A percentile compares a stretch with the other conserved stretches of the same genome.
phyloP scores from a whole-genome alignment of 2,888 invertebrate genomes.

The Acleris emargana region DNA sequence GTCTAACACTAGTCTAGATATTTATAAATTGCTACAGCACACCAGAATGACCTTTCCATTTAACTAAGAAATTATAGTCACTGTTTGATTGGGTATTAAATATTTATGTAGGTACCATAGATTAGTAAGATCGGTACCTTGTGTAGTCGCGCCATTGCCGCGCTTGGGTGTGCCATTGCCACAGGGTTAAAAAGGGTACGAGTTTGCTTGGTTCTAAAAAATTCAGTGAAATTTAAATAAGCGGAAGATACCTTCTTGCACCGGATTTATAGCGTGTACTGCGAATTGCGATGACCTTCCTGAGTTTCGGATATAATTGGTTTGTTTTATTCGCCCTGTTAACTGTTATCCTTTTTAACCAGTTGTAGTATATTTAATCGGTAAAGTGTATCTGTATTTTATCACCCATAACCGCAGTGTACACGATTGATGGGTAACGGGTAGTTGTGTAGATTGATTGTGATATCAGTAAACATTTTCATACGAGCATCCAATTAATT shows the following conservation, averaged over 20 bases:
- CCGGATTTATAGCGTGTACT: background rate
- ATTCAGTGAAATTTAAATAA: background rate
- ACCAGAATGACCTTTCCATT: slow-evolving; percentile 64
- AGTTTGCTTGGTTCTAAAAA: background rate
- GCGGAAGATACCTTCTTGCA: too few species aligned
- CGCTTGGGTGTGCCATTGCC: slow-evolving; percentile 59
- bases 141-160: slow-evolving; percentile 40
- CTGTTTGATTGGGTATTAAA: slow-evolving; percentile 56
- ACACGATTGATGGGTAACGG: slow-evolving; percentile 74
- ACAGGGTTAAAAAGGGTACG: slow-evolving; percentile 7
- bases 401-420: slow-evolving; percentile 72
- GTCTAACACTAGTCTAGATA: slow-evolving; percentile 58
- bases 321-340: background rate
- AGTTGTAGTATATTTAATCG: slow-evolving; percentile 41
- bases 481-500: slow-evolving; percentile 76
- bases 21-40: slow-evolving; percentile 65
- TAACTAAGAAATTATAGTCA: slow-evolving; percentile 56
- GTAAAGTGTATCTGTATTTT: slow-evolving; percentile 60
- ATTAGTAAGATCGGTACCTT: slow-evolving; percentile 35
- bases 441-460: slow-evolving; percentile 83
- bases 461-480: slow-evolving; percentile 84
- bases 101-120: slow-evolving; percentile 37
- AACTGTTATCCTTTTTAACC: slow-evolving; percentile 10
- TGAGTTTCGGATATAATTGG: too few species aligned
- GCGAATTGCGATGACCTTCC: background rate